Evolutionary conservation across 2,888 invertebrate genomes (phyloP).

Genomic region (Heliconius hortense): DNA sequence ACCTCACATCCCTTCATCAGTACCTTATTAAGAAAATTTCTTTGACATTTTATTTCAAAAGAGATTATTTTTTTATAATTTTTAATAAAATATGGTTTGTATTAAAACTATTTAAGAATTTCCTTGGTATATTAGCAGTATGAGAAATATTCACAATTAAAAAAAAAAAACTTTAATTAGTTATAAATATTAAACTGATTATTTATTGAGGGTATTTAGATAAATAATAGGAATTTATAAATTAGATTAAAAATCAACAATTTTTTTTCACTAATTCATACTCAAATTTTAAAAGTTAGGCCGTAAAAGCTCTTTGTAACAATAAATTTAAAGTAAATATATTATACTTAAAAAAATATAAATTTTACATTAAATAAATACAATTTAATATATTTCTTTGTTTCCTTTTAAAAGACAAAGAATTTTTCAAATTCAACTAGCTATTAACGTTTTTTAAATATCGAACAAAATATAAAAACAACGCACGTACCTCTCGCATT

Average conservation of each 20-base stretch:
- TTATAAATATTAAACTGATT: background rate
- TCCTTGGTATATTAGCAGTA: background rate
- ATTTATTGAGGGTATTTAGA: background rate
- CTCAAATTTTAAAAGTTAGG: background rate
- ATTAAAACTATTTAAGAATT: background rate
- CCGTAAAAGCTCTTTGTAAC: background rate
- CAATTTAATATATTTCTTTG: background rate
- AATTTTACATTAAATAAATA: background rate
- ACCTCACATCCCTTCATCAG: background rate
- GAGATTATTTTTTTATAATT: too few relatives aligned
- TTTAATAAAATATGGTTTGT: background rate
- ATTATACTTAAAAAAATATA: background rate
- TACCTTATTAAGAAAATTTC: background rate
- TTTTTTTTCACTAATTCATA: background rate
- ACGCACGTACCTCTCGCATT: constrained; percentile 37
- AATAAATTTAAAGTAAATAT: background rate
- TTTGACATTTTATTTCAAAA: too few relatives aligned
- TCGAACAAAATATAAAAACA: constrained; percentile 36
- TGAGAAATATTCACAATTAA: background rate
- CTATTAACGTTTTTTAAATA: constrained; percentile 26
- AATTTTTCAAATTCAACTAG: constrained; percentile 24
- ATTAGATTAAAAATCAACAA: background rate
- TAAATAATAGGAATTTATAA: background rate
- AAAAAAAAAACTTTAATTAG: background rate
- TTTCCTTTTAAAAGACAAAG: constrained; percentile 24